Conservation (phyloP, 2,113 vertebrate species). For the Smithornis capensis region DNA sequence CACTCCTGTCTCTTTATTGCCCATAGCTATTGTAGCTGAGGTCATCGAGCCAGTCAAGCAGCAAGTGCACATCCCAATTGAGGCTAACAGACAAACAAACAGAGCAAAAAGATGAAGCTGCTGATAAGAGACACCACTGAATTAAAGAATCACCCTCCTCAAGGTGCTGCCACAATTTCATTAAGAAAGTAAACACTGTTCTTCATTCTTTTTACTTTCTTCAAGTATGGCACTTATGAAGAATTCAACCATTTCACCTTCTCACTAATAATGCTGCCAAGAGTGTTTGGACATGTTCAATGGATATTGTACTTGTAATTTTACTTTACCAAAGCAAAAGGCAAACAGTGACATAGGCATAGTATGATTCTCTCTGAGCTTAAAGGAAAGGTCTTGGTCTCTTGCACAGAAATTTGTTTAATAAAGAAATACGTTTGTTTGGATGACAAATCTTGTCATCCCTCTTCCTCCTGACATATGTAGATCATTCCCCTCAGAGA, state of each 20-base stretch:
- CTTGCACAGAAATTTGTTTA: neutral
- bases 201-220: neutral
- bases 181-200: neutral
- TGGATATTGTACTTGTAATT: neutral
- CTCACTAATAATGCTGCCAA: neutral
- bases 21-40: neutral
- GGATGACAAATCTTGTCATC: no score
- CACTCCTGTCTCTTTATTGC: neutral
- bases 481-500: neutral
- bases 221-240: neutral
- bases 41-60: conserved; percentile 15
- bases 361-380: neutral
- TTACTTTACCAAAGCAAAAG: conserved; percentile 22
- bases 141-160: neutral
- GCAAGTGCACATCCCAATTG: neutral
- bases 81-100: neutral
- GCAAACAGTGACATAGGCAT: neutral
- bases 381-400: neutral
- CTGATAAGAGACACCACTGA: neutral
- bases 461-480: neutral
- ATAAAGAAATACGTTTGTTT: neutral
- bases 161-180: conserved; percentile 16
- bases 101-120: neutral
- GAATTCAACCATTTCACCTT: neutral
- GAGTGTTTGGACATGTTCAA: neutral